phyloP scores from a whole-genome alignment of 1,140 invertebrate species.

The Ceratina australensis region DNA sequence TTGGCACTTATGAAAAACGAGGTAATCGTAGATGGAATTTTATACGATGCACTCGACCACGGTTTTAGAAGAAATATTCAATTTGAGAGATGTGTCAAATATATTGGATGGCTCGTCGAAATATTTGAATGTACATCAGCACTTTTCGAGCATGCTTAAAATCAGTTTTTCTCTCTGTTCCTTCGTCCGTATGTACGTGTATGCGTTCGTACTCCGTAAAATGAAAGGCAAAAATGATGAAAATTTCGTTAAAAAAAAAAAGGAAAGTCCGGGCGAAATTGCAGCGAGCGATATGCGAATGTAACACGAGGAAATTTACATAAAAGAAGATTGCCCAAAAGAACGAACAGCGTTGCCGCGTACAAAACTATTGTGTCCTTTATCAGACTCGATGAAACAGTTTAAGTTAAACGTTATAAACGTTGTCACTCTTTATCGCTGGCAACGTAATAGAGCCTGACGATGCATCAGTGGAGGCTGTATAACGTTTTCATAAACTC shows the following conservation, averaged over 20 bases:
- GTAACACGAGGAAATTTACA: no score
- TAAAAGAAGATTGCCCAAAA: no score
- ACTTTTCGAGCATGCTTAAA: background rate
- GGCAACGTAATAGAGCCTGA: background rate
- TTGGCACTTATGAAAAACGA: background rate
- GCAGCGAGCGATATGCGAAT: no score
- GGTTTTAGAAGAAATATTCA: background rate
- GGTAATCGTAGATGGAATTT: no score
- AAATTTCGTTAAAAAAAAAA: no score
- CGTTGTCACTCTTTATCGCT: background rate
- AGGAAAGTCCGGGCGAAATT: background rate
- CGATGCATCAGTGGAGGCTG: background rate
- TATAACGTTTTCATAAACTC: constrained; percentile 10
- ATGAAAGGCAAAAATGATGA: background rate
- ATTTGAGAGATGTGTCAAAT: no score
- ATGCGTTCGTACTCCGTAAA: no score
- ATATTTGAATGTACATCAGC: background rate
- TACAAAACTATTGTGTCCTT: no score
- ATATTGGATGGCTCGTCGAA: background rate
- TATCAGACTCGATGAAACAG: constrained; percentile 1
- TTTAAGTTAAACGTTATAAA: background rate
- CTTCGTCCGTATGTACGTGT: background rate
- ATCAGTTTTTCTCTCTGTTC: background rate
- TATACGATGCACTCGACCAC: no score
- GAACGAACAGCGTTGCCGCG: no score